phyloP scores from a whole-genome alignment of 2,797 vertebrate species.

The Furcifer pardalis region DNA sequence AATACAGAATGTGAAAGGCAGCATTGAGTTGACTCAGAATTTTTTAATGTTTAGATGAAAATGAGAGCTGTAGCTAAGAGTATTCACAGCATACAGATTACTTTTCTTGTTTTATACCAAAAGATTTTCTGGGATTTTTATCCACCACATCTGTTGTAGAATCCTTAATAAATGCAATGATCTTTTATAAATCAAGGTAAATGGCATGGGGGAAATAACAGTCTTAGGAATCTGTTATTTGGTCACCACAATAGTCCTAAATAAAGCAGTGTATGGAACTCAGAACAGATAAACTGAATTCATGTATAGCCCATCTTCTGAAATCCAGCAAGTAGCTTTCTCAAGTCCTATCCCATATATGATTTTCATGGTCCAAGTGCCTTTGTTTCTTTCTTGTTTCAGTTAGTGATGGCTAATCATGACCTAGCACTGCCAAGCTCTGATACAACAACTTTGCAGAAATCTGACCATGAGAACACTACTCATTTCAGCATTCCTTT shows the following conservation, averaged over 20 bases:
- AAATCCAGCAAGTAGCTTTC: conserved; percentile 6
- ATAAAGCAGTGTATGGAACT: conserved; percentile 38
- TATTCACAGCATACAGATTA: conserved; percentile 48
- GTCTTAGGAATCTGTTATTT: conserved; percentile 48
- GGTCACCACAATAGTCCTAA: conserved; percentile 30
- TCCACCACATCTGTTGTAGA: conserved; percentile 55
- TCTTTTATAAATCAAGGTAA: conserved; percentile 60
- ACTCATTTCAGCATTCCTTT: not conserved
- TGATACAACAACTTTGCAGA: not conserved
- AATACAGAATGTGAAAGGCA: conserved; percentile 50
- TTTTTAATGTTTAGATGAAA: conserved; percentile 61
- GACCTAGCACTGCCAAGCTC: not conserved
- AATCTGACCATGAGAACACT: not conserved
- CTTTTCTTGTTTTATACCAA: not conserved
- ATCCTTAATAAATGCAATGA: conserved; percentile 52
- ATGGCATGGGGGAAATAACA: conserved; percentile 57
- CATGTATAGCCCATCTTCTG: conserved; percentile 23
- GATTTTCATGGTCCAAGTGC: not conserved
- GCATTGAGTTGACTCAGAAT: conserved; percentile 59
- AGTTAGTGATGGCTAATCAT: not conserved
- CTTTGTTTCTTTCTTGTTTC: not conserved
- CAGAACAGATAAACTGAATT: conserved; percentile 44
- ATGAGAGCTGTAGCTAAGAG: conserved; percentile 49
- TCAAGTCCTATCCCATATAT: conserved; percentile 24
- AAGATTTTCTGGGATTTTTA: conserved; percentile 23